Evolutionary conservation across 2,888 invertebrate genomes (phyloP), one percentile per base, ranked within the genome.

Genomic region (Xestobium rufovillosum): DNA sequence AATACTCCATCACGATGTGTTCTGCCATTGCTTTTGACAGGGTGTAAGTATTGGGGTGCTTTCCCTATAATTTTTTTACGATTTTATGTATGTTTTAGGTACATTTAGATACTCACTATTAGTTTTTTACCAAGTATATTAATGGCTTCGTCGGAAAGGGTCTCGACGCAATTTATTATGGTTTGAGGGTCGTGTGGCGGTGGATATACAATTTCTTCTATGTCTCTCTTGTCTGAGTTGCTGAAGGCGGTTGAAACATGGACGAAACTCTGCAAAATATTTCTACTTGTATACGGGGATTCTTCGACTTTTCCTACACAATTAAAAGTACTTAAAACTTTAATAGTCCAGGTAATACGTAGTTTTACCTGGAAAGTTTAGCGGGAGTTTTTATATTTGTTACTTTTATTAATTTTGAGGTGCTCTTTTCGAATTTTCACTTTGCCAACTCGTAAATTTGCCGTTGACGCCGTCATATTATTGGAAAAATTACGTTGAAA

Each of bases 181-280:
- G 71, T 67, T 37, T 75, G 71, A 14, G 78, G 78, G 46, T 81
- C 76, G 25, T 75, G 73, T 0, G 76, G 66, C 0, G 79, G 73
- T 8, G 83, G 80, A 61, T 96, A 96, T 25, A 94, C 81, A 4
- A 73, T 69, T 62, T 95, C 94, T 34, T 84, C 83, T 14, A 95
- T 82, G 51, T 78, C 75, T 9, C 73, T 69, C 34, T 79, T 75
- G 41, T 94, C 88, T 28, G 95, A 90, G 69, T 96, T 96, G 57
- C 94, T 89, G 68, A 91, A 97, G 0, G 96, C 96, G 0, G 96
- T 96, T 0, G 94, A 95, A 2, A 96, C 88, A 64, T 96, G 94
- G 1, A 96, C 83, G 41, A 83, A 70, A 46, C 82, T 80, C 76
- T 80, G 56, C 19, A 60, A 52, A 38, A 38, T 28, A n/a, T n/a